Percentiles rank a stretch among this genome's conserved stretches.
Conservation (phyloP, 2,113 vertebrate species). For the Aspiorhynchus laticeps region DNA sequence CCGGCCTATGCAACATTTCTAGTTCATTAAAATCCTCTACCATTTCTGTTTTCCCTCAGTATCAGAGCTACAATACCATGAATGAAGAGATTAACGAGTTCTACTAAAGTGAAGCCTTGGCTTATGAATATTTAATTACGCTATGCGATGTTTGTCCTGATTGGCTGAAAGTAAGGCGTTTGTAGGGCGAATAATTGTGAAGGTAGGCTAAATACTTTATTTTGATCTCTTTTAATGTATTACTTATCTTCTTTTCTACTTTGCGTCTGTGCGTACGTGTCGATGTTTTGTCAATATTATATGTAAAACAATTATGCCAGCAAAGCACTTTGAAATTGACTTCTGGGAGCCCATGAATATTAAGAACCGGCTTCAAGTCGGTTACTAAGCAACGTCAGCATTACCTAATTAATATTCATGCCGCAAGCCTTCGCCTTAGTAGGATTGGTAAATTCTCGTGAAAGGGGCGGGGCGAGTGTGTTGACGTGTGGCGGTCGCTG, state of each 20-base stretch:
- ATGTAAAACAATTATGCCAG: not conserved
- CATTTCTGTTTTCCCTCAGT: not conserved
- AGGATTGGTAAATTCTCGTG: not conserved
- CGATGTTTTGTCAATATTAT: not conserved
- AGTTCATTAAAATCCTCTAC: not conserved
- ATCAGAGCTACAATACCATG: not conserved
- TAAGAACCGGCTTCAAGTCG: not conserved
- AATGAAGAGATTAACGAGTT: not conserved
- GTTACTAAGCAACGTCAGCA: conserved; percentile 13
- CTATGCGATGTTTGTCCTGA: not conserved
- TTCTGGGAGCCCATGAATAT: not conserved
- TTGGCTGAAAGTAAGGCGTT: not conserved
- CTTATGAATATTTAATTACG: not conserved
- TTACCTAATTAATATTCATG: not conserved
- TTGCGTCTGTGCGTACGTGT: not conserved
- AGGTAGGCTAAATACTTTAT: not conserved
- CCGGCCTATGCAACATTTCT: not conserved
- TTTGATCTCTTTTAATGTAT: not conserved
- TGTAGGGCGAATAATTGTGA: no score
- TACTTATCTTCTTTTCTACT: not conserved
- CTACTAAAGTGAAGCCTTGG: not conserved
- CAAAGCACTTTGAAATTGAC: not conserved
- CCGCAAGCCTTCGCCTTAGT: not conserved
- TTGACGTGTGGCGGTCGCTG: conserved; percentile 59
- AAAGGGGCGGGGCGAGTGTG: conserved; percentile 45